phyloP scores from a whole-genome alignment of 2,113 vertebrate species.

The Cyrtonyx montezumae region DNA sequence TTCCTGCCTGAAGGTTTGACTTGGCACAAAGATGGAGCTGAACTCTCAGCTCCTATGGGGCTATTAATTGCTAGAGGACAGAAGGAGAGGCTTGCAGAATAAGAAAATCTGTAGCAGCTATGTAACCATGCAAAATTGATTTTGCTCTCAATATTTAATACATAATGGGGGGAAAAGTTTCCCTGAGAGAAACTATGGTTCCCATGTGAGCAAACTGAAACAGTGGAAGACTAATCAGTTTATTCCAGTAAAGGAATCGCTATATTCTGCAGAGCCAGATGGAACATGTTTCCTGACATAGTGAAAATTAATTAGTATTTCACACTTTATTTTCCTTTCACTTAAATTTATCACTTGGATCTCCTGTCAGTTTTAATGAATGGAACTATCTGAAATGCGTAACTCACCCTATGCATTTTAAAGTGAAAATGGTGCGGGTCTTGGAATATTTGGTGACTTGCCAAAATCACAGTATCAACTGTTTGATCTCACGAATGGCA shows the following conservation, averaged over 20 bases:
- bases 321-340: not conserved
- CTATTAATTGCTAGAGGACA: not conserved
- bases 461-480: not conserved
- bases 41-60: not conserved
- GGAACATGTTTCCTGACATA: not conserved
- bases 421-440: not conserved
- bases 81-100: not conserved
- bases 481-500: not conserved
- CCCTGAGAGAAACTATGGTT: not conserved
- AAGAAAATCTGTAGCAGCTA: not conserved
- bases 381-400: not conserved
- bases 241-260: not conserved
- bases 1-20: not conserved
- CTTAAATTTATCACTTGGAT: not conserved
- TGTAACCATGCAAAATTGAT: not conserved
- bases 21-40: not conserved
- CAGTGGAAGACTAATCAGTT: not conserved
- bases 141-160: conserved; percentile 19
- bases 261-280: not conserved
- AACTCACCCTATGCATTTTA: not conserved
- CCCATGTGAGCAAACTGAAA: not conserved
- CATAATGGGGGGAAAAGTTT: not conserved
- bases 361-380: not conserved
- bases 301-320: conserved; percentile 8
- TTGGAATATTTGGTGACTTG: not conserved